phyloP scores from a whole-genome alignment of 2,888 invertebrate species.

The Mimachlamys varia region DNA sequence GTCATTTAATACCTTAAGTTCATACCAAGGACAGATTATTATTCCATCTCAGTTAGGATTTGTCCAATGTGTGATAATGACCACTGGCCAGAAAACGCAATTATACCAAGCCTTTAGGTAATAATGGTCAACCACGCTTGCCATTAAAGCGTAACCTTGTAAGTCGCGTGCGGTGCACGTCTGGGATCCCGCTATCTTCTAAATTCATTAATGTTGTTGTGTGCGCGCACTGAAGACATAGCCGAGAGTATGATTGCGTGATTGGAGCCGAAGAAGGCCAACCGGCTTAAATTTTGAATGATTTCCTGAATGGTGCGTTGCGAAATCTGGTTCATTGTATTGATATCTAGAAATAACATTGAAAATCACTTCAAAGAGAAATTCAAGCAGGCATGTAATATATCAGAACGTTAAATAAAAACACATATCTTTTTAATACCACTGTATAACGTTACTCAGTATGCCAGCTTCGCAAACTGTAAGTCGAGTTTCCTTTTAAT shows the following conservation, averaged over 20 bases:
- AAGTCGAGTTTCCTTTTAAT: neutral
- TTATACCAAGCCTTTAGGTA: neutral
- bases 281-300: constrained; percentile 22
- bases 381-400: neutral
- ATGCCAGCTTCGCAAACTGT: neutral
- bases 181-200: neutral
- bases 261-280: constrained; percentile 5
- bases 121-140: neutral
- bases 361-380: constrained; percentile 23
- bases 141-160: neutral
- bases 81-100: neutral
- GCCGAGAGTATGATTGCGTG: neutral
- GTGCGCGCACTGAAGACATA: neutral
- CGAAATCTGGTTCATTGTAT: constrained; percentile 26
- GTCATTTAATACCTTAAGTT: neutral
- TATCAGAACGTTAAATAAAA: constrained; percentile 20
- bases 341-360: neutral
- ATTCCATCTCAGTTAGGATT: neutral
- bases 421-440: neutral
- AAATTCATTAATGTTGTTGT: constrained; percentile 3
- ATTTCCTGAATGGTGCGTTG: constrained; percentile 28
- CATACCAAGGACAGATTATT: neutral
- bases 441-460: neutral
- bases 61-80: neutral
- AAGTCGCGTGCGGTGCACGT: neutral